Conservation (phyloP, 2,888 invertebrate genomes). For the Scelioninae gen. 2 region DNA sequence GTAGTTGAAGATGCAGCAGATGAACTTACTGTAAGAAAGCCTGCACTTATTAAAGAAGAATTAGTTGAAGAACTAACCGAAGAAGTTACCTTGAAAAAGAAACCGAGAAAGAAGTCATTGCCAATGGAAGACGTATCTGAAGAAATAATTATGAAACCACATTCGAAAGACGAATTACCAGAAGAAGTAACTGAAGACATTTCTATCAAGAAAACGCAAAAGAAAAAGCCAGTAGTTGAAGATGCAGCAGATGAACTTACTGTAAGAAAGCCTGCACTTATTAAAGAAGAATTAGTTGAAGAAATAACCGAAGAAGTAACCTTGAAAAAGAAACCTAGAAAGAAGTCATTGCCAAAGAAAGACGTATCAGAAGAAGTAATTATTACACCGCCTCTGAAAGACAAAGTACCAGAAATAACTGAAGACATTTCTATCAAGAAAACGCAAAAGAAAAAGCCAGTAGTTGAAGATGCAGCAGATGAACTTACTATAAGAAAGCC, state of each 20-base stretch:
- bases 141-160: conserved; percentile 67
- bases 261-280: conserved; percentile 65
- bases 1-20: conserved; percentile 63
- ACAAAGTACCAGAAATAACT: conserved; percentile 63
- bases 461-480: no score
- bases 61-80: conserved; percentile 56
- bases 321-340: conserved; percentile 66
- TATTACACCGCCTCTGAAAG: conserved; percentile 63
- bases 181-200: conserved; percentile 64
- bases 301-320: conserved; percentile 64
- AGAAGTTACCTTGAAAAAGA: conserved; percentile 66
- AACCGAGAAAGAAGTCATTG: conserved; percentile 64
- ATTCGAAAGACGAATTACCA: conserved; percentile 62
- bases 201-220: conserved; percentile 65
- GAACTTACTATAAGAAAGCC: no score
- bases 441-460: no score
- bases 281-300: neutral
- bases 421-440: no score
- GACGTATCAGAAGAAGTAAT: conserved; percentile 66
- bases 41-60: conserved; percentile 32
- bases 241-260: conserved; percentile 66
- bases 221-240: conserved; percentile 62
- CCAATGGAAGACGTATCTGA: conserved; percentile 65
- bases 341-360: conserved; percentile 64
- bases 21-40: conserved; percentile 67